Evolutionary conservation across 2,888 invertebrate species (phyloP).

Genomic region (Polyommatus icarus): DNA sequence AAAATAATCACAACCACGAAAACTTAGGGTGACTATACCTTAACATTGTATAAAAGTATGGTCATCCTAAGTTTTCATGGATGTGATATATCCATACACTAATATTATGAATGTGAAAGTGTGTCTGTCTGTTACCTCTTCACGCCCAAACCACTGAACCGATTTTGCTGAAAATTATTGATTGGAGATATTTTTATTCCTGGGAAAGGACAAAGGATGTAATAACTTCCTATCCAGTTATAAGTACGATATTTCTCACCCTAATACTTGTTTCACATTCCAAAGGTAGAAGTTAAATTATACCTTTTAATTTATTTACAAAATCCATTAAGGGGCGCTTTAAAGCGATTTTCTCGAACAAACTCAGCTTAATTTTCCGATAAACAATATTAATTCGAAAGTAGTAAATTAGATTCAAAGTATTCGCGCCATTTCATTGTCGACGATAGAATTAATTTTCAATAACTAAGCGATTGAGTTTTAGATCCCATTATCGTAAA

Average conservation of each 20-base stretch:
- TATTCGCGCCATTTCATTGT: background rate
- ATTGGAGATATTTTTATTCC: too few relatives aligned
- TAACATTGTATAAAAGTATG: too few relatives aligned
- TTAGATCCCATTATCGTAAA: background rate
- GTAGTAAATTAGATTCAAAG: background rate
- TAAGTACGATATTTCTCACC: background rate
- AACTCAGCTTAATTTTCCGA: constrained; percentile 6
- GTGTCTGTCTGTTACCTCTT: too few relatives aligned
- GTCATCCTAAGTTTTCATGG: too few relatives aligned
- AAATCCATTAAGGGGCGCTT: background rate
- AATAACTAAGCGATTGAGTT: background rate
- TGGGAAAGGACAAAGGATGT: too few relatives aligned
- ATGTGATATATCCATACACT: too few relatives aligned
- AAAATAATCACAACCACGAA: too few relatives aligned
- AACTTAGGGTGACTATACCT: too few relatives aligned
- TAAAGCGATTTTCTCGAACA: constrained; percentile 4
- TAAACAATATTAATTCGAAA: constrained; percentile 12
- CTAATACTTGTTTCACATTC: background rate
- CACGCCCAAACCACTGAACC: too few relatives aligned
- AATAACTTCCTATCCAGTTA: background rate
- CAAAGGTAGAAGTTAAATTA: background rate
- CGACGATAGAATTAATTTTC: constrained; percentile 3
- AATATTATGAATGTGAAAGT: too few relatives aligned
- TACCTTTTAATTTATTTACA: background rate
- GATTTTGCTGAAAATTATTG: too few relatives aligned